These are phyloP conservation scores for Stigmatopora nigra DNA, from an alignment of 2,113 vertebrate species.

Conservation along the genomic window DNA sequence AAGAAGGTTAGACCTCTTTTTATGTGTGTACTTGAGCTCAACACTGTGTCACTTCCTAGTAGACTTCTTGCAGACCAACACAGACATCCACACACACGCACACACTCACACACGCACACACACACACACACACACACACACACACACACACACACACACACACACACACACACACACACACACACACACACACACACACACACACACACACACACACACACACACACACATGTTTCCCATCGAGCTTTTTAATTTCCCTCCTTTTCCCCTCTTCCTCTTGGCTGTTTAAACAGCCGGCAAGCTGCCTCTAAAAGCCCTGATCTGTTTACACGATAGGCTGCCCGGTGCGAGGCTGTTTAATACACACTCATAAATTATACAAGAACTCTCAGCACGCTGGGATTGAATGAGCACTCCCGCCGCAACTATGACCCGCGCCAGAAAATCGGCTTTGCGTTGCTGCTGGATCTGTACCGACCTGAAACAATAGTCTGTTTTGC, in stretches of 20 bases:
- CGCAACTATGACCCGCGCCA: constrained; percentile 46
- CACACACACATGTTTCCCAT: constrained; percentile 57
- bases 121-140: no score
- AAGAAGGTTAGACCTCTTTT: constrained; percentile 13
- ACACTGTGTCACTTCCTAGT: constrained; percentile 60
- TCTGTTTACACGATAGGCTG: constrained; percentile 67
- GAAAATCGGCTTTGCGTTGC: constrained; percentile 48
- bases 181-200: constrained; percentile 14
- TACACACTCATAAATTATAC: constrained; percentile 62
- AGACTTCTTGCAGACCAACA: constrained; percentile 24
- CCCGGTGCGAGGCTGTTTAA: constrained; percentile 65
- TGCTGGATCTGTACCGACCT: constrained; percentile 27
- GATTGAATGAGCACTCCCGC: constrained; percentile 42
- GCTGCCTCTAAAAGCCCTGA: constrained; percentile 62
- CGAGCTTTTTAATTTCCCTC: constrained; percentile 60
- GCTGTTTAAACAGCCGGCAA: constrained; percentile 66
- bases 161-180: no score
- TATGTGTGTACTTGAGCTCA: constrained; percentile 53
- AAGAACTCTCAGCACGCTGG: constrained; percentile 55
- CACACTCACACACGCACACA: no score
- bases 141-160: no score
- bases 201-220: constrained; percentile 15
- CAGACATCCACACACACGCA: constrained; percentile 40
- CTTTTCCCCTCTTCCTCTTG: constrained; percentile 54
- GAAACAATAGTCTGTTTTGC: constrained; percentile 9